Conservation (phyloP, 2,888 invertebrate genomes). For the Unio pictorum region DNA sequence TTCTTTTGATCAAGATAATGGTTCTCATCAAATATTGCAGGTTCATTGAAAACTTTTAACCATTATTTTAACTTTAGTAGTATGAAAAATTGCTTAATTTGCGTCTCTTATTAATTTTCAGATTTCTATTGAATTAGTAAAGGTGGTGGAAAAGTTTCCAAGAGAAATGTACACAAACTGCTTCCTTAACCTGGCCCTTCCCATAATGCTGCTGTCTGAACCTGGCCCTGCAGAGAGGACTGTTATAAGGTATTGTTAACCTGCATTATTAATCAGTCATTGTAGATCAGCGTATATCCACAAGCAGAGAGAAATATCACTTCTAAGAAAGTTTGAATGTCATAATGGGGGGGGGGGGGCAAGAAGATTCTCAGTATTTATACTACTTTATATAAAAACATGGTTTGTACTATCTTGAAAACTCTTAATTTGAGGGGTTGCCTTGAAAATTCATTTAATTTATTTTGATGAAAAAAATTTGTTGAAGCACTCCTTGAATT, state of each 20-base stretch:
- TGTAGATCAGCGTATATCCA: background rate
- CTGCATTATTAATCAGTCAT: background rate
- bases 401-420: too few relatives aligned
- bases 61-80: background rate
- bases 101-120: slow-evolving; percentile 21
- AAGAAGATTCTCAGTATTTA: too few relatives aligned
- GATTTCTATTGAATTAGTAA: slow-evolving; percentile 67
- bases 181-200: slow-evolving; percentile 70
- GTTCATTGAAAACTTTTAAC: background rate
- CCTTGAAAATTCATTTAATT: too few relatives aligned
- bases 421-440: too few relatives aligned
- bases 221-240: slow-evolving; percentile 63
- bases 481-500: too few relatives aligned
- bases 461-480: too few relatives aligned
- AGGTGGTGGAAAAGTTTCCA: slow-evolving; percentile 57
- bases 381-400: too few relatives aligned
- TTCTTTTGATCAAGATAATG: too few relatives aligned
- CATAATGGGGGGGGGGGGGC: too few relatives aligned
- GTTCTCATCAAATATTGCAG: background rate
- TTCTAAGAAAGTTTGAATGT: too few relatives aligned
- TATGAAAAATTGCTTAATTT: background rate
- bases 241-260: slow-evolving; percentile 54
- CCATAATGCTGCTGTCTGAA: slow-evolving; percentile 68
- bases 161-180: slow-evolving; percentile 65
- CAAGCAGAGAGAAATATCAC: too few relatives aligned